A percentile compares a stretch with the other conserved stretches of the same genome.
These are phyloP conservation scores for Cyphomyrus discorhynchus DNA, from an alignment of 2,113 vertebrate genomes.

Conservation along the genomic window DNA sequence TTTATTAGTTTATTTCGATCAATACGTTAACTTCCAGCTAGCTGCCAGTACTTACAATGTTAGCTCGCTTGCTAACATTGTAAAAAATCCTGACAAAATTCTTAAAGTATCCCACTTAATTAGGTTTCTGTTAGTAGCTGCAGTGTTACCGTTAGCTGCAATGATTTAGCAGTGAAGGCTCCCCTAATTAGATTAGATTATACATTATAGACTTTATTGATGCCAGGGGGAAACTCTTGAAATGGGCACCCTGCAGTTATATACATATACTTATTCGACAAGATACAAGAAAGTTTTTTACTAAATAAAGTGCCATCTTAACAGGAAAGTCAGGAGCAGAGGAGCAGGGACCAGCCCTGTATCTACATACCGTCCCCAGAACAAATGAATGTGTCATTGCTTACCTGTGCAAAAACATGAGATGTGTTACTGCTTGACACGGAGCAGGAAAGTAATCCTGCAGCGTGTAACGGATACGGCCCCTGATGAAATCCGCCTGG, in stretches of 20 bases:
- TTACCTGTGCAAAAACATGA: constrained; percentile 80
- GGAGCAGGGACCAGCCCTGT: constrained; percentile 34
- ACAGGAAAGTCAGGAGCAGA: constrained; percentile 54
- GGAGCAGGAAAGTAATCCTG: constrained; percentile 74
- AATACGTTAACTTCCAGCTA: background rate
- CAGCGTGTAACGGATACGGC: constrained; percentile 77
- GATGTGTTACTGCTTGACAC: constrained; percentile 75
- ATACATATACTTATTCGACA: background rate
- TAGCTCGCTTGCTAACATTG: background rate
- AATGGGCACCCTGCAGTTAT: background rate
- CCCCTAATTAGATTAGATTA: background rate
- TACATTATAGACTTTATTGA: background rate
- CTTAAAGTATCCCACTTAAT: background rate
- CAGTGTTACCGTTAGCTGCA: background rate
- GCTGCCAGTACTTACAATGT: background rate
- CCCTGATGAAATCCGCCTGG: constrained; percentile 78
- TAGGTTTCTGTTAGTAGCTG: background rate
- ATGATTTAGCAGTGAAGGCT: background rate
- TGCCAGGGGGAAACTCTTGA: background rate
- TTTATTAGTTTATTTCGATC: background rate
- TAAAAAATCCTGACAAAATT: background rate
- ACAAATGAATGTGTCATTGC: constrained; percentile 53
- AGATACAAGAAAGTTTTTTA: constrained; percentile 25
- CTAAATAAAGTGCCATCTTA: constrained; percentile 63
- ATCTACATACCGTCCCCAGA: constrained; percentile 42